Evolutionary conservation across 2,888 invertebrate species (phyloP).

Genomic region (Stratiomys singularior): DNA sequence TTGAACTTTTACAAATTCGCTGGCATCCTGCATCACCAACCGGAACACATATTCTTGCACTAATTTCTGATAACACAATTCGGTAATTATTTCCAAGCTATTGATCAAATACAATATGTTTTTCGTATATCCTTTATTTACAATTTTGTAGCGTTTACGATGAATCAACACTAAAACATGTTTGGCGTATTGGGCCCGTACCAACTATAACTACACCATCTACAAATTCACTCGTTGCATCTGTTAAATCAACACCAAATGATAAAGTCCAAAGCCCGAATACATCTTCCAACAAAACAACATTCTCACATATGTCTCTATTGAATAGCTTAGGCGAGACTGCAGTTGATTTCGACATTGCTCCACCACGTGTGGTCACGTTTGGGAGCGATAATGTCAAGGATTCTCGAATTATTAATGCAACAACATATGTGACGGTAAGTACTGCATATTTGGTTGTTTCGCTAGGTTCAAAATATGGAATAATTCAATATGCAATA

Average conservation of each 20-base stretch:
- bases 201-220: constrained; percentile 17
- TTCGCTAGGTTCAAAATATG: constrained; percentile 5
- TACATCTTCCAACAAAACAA: neutral
- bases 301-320: constrained; percentile 52
- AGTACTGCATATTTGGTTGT: constrained; percentile 40
- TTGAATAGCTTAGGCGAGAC: constrained; percentile 79
- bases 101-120: no score
- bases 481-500: constrained; percentile 39
- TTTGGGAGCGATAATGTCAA: constrained; percentile 48
- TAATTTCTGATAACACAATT: constrained; percentile 87
- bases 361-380: constrained; percentile 65
- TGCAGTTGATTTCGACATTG: constrained; percentile 88
- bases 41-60: constrained; percentile 79
- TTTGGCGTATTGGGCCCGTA: constrained; percentile 68
- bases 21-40: constrained; percentile 88
- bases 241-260: constrained; percentile 55
- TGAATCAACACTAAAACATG: constrained; percentile 64
- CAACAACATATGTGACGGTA: constrained; percentile 48
- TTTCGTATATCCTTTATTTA: no score
- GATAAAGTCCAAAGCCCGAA: neutral
- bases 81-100: constrained; percentile 68
- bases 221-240: constrained; percentile 57
- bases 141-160: constrained; percentile 62
- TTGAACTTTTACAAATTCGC: constrained; percentile 78
- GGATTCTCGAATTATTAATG: constrained; percentile 50